Percentiles rank a stretch among this genome's conserved stretches.
Evolutionary conservation across 2,888 invertebrate species (phyloP).

Genomic region (Himalopsyche anomala): DNA sequence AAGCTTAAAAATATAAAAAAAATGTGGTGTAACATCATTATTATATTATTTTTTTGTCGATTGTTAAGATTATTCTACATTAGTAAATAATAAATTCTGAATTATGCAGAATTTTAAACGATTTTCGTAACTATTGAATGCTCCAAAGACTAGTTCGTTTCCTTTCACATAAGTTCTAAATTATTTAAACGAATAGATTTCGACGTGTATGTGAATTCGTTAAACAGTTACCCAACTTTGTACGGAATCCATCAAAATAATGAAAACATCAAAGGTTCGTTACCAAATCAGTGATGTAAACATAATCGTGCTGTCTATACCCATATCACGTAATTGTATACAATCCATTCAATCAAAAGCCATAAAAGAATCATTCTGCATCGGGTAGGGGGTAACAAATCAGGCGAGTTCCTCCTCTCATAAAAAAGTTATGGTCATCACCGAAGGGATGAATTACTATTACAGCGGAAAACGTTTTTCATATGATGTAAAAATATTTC

Average conservation of each 20-base stretch:
- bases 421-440: conserved; percentile 16
- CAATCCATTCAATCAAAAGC: conserved; percentile 25
- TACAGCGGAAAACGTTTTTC: background rate
- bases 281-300: conserved; percentile 26
- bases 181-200: no score
- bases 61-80: no score
- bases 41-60: no score
- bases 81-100: no score
- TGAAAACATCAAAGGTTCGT: background rate
- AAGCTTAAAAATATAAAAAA: no score
- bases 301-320: background rate
- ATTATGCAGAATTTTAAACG: no score
- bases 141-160: no score
- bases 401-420: background rate
- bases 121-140: no score
- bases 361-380: conserved; percentile 13
- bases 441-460: background rate
- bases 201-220: no score
- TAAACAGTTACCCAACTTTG: background rate
- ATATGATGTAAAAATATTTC: no score
- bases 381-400: conserved; percentile 1
- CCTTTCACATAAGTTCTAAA: no score
- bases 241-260: conserved; percentile 6
- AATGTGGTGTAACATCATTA: no score
- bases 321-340: conserved; percentile 22